These are phyloP conservation scores for Bothrops jararaca DNA, from an alignment of 2,113 vertebrate genomes.

Conservation along the genomic window DNA sequence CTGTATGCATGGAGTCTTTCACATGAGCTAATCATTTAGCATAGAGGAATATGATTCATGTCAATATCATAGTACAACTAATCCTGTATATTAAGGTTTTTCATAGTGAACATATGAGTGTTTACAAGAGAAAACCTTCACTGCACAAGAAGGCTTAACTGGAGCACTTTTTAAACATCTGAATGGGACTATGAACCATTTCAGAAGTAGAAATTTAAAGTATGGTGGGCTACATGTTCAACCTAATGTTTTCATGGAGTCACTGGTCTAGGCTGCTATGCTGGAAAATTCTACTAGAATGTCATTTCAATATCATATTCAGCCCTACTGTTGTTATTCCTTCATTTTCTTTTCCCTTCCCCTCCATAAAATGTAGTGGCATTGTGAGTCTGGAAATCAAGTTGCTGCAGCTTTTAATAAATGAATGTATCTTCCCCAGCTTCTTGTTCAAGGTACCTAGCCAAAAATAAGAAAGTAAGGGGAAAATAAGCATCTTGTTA, in stretches of 20 bases:
- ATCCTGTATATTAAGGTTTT: background rate
- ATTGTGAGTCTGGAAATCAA: background rate
- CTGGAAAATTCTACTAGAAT: background rate
- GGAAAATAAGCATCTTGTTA: conserved; percentile 5
- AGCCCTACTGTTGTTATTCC: background rate
- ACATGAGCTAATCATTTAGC: background rate
- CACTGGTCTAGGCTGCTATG: background rate
- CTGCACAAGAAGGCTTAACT: background rate
- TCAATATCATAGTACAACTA: background rate
- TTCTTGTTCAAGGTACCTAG: background rate
- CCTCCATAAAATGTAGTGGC: background rate
- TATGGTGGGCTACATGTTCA: background rate
- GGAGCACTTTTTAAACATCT: background rate
- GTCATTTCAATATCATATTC: background rate
- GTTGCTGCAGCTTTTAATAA: conserved; percentile 3
- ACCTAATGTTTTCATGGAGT: background rate
- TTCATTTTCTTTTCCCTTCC: background rate
- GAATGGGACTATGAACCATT: background rate
- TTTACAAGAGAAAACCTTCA: background rate
- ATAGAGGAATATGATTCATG: background rate
- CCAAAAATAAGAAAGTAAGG: background rate
- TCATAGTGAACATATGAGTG: background rate
- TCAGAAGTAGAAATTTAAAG: background rate
- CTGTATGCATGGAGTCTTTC: background rate
- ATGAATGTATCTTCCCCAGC: conserved; percentile 19